Conservation (phyloP, 2,888 invertebrate species). For the Philereme vetulata region DNA sequence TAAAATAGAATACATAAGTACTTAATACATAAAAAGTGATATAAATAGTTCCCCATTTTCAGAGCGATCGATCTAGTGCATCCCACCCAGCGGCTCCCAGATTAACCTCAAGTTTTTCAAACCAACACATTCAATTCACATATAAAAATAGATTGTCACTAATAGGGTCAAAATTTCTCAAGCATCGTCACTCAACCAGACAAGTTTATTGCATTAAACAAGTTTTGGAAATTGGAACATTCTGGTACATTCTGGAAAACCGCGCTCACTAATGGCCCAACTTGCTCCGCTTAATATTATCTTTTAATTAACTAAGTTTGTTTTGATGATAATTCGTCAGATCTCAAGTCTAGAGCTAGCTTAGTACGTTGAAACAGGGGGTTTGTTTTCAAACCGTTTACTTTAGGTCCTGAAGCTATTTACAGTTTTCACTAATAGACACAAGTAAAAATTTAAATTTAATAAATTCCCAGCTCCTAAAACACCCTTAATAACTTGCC, state of each 20-base stretch:
- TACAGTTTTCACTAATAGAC: neutral
- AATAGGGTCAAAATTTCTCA: neutral
- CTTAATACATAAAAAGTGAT: too few relatives aligned
- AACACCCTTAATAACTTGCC: too few relatives aligned
- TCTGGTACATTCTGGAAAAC: conserved; percentile 12
- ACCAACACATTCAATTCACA: too few relatives aligned
- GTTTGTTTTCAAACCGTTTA: neutral
- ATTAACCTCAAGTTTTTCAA: too few relatives aligned
- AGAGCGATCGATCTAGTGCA: too few relatives aligned
- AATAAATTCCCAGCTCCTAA: too few relatives aligned
- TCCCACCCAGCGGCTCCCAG: too few relatives aligned
- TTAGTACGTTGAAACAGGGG: neutral
- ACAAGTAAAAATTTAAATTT: too few relatives aligned
- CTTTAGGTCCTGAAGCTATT: neutral
- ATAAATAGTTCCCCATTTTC: too few relatives aligned
- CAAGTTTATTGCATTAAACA: conserved; percentile 19
- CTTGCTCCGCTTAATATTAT: conserved; percentile 29
- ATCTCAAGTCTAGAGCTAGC: conserved; percentile 8
- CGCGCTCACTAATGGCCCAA: conserved; percentile 23
- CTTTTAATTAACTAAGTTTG: conserved; percentile 37
- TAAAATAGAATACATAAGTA: too few relatives aligned
- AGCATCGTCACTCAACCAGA: neutral
- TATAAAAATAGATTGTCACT: too few relatives aligned
- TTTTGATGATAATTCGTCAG: conserved; percentile 19
- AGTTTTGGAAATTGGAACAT: conserved; percentile 2